Conservation (phyloP, 1,140 invertebrate genomes). For the Drosophila carrolli region DNA sequence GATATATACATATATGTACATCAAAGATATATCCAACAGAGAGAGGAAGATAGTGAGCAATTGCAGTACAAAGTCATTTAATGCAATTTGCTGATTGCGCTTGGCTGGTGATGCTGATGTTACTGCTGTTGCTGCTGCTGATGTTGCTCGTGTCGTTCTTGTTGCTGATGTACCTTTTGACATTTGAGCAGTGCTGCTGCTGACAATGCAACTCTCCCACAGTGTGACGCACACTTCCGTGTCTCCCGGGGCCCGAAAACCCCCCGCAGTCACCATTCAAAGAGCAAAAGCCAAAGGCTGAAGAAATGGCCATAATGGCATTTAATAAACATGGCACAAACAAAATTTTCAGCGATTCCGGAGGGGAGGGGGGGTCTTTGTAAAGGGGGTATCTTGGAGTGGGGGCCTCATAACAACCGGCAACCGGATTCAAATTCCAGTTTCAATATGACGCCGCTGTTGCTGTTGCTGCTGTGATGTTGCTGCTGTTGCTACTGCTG, state of each 20-base stretch:
- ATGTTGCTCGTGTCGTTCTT: conserved; percentile 17
- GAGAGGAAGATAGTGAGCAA: conserved; percentile 22
- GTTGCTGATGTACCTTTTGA: conserved; percentile 59
- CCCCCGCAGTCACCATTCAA: conserved; percentile 8
- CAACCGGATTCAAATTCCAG: conserved; percentile 77
- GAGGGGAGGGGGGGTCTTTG: background rate
- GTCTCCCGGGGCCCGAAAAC: background rate
- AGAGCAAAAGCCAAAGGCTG: conserved; percentile 51
- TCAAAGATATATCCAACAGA: background rate
- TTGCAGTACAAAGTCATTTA: conserved; percentile 74
- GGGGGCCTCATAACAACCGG: conserved; percentile 15
- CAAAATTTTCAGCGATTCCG: conserved; percentile 26
- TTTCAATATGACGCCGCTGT: conserved; percentile 51
- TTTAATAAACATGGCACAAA: conserved; percentile 71
- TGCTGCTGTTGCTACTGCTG: conserved; percentile 7
- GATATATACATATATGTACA: conserved; percentile 2
- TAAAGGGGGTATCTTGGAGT: background rate
- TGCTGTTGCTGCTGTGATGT: conserved; percentile 10
- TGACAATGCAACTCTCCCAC: conserved; percentile 52
- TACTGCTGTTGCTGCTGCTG: conserved; percentile 41
- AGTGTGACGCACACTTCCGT: conserved; percentile 37
- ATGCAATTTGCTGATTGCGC: conserved; percentile 78
- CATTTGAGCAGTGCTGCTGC: conserved; percentile 59
- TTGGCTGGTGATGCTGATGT: conserved; percentile 47
- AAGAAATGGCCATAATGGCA: conserved; percentile 73